Conservation (phyloP, 1,140 invertebrate genomes). For the Aphidius gifuensis region DNA sequence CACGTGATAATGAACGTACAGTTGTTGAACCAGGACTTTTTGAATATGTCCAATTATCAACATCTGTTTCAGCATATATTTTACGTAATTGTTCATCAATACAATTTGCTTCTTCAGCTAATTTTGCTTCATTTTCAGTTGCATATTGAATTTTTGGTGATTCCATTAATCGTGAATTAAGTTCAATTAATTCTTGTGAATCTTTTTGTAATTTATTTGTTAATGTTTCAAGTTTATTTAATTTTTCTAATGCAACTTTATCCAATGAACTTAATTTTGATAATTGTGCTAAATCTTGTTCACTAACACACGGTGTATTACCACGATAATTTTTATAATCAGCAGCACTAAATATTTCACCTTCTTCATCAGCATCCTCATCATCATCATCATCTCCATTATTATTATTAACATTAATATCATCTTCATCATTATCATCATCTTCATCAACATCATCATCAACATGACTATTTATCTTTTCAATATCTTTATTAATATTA, state of each 20-base stretch:
- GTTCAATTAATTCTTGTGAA: constrained; percentile 72
- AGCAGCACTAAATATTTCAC: constrained; percentile 71
- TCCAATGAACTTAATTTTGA: constrained; percentile 72
- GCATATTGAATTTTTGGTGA: constrained; percentile 56
- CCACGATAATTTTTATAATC: constrained; percentile 79
- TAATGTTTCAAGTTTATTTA: constrained; percentile 73
- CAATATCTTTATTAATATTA: too few relatives aligned
- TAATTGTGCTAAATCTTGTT: constrained; percentile 73
- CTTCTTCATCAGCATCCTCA: constrained; percentile 53
- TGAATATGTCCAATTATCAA: constrained; percentile 72
- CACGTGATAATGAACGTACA: constrained; percentile 49
- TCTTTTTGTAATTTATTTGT: constrained; percentile 75
- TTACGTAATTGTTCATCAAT: constrained; percentile 69
- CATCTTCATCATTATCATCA: constrained; percentile 47
- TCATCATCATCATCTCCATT: constrained; percentile 43
- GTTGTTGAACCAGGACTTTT: constrained; percentile 55
- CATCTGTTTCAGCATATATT: constrained; percentile 63
- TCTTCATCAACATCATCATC: neutral
- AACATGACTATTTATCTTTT: too few relatives aligned
- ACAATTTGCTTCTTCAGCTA: constrained; percentile 64
- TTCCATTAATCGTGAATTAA: constrained; percentile 67
- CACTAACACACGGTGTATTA: constrained; percentile 70
- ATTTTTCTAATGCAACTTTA: constrained; percentile 72
- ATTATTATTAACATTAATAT: constrained; percentile 31
- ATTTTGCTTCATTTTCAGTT: constrained; percentile 59